These are phyloP conservation scores for Plebejus argus DNA, from an alignment of 2,888 invertebrate genomes.

Conservation along the genomic window DNA sequence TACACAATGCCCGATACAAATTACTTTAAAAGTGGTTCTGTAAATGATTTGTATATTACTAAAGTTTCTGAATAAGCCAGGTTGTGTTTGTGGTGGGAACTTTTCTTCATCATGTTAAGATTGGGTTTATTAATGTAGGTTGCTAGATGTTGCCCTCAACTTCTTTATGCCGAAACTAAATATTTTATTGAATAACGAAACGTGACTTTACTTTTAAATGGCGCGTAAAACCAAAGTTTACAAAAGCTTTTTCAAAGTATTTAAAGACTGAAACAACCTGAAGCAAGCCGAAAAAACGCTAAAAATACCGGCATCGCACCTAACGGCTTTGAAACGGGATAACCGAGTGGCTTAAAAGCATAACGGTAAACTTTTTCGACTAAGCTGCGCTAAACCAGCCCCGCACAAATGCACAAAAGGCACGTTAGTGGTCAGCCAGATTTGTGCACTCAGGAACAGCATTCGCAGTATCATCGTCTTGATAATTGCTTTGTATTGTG, in stretches of 20 bases:
- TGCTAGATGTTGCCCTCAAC: neutral
- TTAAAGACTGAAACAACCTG: constrained; percentile 16
- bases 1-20: constrained; percentile 8
- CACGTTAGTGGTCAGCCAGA: constrained; percentile 14
- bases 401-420: neutral
- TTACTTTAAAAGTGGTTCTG: neutral
- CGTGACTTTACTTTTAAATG: neutral
- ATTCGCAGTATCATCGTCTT: neutral
- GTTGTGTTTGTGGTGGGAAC: neutral
- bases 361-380: neutral
- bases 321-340: neutral
- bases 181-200: too few species aligned
- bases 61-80: neutral
- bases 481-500: neutral
- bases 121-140: neutral
- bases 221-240: neutral
- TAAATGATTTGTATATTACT: neutral
- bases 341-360: constrained; percentile 1
- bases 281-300: constrained; percentile 12
- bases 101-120: too few species aligned
- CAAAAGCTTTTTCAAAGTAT: neutral
- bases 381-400: neutral
- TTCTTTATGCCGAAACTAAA: too few species aligned
- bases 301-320: constrained; percentile 16
- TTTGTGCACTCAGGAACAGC: neutral